Conservation (phyloP, 2,888 invertebrate species). For the Conistra vaccinii region DNA sequence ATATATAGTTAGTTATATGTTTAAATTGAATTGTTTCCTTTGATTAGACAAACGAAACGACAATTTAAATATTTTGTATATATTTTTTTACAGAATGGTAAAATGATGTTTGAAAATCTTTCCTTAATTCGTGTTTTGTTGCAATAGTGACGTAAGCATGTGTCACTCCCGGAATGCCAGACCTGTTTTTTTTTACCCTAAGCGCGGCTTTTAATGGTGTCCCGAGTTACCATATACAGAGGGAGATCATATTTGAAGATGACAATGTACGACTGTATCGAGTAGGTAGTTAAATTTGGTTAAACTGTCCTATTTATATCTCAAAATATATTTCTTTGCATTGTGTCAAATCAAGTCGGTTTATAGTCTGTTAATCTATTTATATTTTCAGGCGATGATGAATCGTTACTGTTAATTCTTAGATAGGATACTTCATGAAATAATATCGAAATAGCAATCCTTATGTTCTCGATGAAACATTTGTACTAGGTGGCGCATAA, state of each 20-base stretch:
- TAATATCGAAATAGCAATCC: conserved; percentile 25
- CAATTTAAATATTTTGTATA: too few species aligned
- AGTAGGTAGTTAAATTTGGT: conserved; percentile 13
- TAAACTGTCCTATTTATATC: conserved; percentile 16
- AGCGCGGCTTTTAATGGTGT: background rate
- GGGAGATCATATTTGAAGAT: background rate
- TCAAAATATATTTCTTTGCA: conserved; percentile 17
- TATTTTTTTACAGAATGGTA: too few species aligned
- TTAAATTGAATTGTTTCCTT: too few species aligned
- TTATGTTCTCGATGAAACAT: conserved; percentile 23
- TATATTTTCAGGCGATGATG: conserved; percentile 28
- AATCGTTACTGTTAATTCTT: conserved; percentile 40
- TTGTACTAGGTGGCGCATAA: conserved; percentile 1
- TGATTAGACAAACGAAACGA: too few species aligned
- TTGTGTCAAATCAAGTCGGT: conserved; percentile 3
- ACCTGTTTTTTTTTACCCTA: too few species aligned
- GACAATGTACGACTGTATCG: conserved; percentile 3
- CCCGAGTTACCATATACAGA: conserved; percentile 5
- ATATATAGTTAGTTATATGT: too few species aligned
- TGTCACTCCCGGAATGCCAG: too few species aligned
- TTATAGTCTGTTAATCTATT: conserved; percentile 26
- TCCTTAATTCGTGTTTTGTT: too few species aligned
- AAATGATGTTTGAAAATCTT: too few species aligned
- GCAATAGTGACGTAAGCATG: too few species aligned
- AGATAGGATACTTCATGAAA: conserved; percentile 41